A percentile compares a stretch with the other conserved stretches of the same genome.
These are phyloP conservation scores for Drosophila nebulosa DNA, from an alignment of 1,140 invertebrate genomes.

Conservation along the genomic window DNA sequence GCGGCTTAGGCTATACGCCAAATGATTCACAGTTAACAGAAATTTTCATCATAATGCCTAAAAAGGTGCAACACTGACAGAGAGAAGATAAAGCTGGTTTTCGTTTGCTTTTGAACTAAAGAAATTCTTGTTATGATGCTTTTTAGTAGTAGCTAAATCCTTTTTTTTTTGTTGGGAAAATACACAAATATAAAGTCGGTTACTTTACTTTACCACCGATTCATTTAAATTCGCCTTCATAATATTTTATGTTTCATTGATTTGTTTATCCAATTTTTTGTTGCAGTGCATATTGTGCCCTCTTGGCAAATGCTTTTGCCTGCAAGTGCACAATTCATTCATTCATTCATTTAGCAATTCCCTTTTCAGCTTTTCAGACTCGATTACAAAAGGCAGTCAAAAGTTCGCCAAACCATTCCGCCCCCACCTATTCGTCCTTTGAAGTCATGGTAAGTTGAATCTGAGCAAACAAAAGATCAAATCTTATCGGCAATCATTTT, in stretches of 20 bases:
- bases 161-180: background rate
- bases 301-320: background rate
- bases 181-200: too few species aligned
- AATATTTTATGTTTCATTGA: background rate
- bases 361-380: background rate
- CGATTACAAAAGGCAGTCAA: slow-evolving; percentile 45
- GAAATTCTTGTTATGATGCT: background rate
- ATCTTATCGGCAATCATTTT: slow-evolving; percentile 78
- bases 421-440: background rate
- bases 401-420: slow-evolving; percentile 3
- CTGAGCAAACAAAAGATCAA: slow-evolving; percentile 68
- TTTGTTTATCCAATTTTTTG: background rate
- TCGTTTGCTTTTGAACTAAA: background rate
- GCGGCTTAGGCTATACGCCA: slow-evolving; percentile 47
- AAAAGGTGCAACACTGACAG: slow-evolving; percentile 47
- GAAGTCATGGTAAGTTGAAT: background rate
- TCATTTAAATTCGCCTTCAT: too few species aligned
- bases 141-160: background rate
- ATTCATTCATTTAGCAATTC: background rate
- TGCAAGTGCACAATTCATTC: slow-evolving; percentile 31
- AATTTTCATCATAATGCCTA: slow-evolving; percentile 72
- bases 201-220: too few species aligned
- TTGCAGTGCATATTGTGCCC: background rate
- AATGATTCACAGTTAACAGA: slow-evolving; percentile 25
- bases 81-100: background rate